phyloP scores from a whole-genome alignment of 2,797 vertebrate species.

The Stomatorhinus walkeri region DNA sequence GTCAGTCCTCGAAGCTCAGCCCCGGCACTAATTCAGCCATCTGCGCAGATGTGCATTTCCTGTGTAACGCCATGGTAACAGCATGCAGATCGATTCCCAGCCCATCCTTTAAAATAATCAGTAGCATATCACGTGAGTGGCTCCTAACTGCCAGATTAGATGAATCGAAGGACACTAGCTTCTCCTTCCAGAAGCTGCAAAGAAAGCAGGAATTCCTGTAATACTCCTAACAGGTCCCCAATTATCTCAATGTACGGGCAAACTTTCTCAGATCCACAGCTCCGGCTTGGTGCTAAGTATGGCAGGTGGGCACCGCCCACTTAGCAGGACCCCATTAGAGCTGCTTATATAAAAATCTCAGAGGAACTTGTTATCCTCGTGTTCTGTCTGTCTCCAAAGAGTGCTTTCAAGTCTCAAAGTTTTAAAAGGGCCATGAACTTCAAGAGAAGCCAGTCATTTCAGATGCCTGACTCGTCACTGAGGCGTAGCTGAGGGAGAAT shows the following conservation, averaged over 20 bases:
- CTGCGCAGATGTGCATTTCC: not conserved
- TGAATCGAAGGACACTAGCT: not conserved
- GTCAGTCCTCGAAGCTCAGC: not conserved
- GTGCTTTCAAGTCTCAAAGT: not conserved
- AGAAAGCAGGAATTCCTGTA: conserved; percentile 2
- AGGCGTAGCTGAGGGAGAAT: not conserved
- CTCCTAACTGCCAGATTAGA: not conserved
- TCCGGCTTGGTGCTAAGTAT: conserved; percentile 19
- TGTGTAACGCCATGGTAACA: not conserved
- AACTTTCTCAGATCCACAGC: conserved; percentile 15
- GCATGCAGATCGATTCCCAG: not conserved
- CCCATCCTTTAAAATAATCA: not conserved
- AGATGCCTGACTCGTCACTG: not conserved
- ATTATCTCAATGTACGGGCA: not conserved
- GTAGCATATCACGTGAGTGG: not conserved
- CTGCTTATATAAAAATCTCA: conserved; percentile 13
- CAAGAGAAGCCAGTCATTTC: not conserved
- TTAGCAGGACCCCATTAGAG: not conserved
- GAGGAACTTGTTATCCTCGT: conserved; percentile 13
- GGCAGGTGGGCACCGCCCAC: not conserved
- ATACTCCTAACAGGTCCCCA: not conserved
- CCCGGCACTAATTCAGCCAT: not conserved
- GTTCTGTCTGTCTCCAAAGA: not conserved
- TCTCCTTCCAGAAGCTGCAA: not conserved
- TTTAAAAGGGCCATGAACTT: not conserved